Base-by-base conservation (phyloP, 2,113 vertebrate genomes). In the Cryptotis parvus region DNA sequence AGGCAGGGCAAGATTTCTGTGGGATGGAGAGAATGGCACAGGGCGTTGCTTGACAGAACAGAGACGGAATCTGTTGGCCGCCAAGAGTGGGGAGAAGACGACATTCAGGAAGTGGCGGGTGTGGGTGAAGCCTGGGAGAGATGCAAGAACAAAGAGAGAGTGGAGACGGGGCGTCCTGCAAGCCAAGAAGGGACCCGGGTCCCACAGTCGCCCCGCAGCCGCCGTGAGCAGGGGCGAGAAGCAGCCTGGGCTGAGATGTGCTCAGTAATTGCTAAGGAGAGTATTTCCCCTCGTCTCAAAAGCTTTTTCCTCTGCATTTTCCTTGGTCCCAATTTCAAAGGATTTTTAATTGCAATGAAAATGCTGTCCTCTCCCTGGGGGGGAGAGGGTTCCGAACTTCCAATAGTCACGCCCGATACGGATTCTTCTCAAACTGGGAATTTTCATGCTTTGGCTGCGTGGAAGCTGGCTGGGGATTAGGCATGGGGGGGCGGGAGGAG, bases 341-440 rank as follows among this genome's bases (percentile, higher is more conserved):
- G 97, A 97, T 98, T 98, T 97, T 98, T 98, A 98, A 98, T 98
- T 98, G 98, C 98, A 97, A 97, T 97, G 97, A 97, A 97, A 98
- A 98, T 98, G 96, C 97, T 96, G 96, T 96, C 88, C 93, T 93
- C 96, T 97, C 97, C 98, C 97, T 96, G 41, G 27, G 96, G 98
- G 43, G 97, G 90, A 96, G 95, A 98, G 87, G 95, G 84, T 82
- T 94, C 97, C 80, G 37, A 94, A 87, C 96, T 96, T 97, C 95
- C 33, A 65, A 97, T 87, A 58, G 97, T 97, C 95, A 95, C 91
- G 95, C 97, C 97, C 91, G 75, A 88, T 94, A 95, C 87, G 66
- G 92, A 98, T 97, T 97, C 96, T 97, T 97, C 92, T 89, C 96
- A 96, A 97, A 96, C 96, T 96, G 87, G 39, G 94, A 96, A 96